Base-by-base conservation (phyloP, 2,113 vertebrate species). In the Zingel zingel region DNA sequence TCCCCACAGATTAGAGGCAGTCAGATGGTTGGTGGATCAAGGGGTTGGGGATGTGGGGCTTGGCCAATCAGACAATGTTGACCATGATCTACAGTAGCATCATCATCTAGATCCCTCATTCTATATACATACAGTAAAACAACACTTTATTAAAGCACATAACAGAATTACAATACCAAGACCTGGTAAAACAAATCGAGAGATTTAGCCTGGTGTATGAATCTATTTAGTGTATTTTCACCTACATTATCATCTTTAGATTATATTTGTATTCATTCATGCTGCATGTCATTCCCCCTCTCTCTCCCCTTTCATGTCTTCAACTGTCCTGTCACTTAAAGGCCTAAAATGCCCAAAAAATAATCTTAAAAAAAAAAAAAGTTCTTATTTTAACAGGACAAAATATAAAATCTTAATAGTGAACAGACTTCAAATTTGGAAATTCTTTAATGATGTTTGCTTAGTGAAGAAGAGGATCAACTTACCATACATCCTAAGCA, bases 401-500 rank as follows among this genome's bases (percentile, higher is more conserved):
- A 18, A 53, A 57, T 11, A 62, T 47, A 18, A 72, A 16, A 43
- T 13, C 33, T 23, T 53, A 25, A 51, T 18, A 11, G 21, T 8
- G 12, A 58, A 23, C 18, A 27, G 2, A 53, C 25, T 64, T 75
- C 30, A 30, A 30, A 30, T 30, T 30, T 5, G 30, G 30, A 30
- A 5, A 30, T 30, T 30, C 12, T 25, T 18, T 50, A 58, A 54
- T 0, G 9, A 58, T 25, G n/a, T 14, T n/a, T 51, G 23, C 12
- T 54, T 27, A 74, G 16, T 51, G 11, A 57, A 73, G 21, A 12
- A 70, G 23, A 25, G 10, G 6, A 74, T 33, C 15, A 53, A 58
- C 95, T 93, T 83, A 97, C 96, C 94, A 12, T 96, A 95, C 91
- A 96, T 96, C 84, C 88, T 94, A 47, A 97, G 95, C 58, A 86